phyloP scores from a whole-genome alignment of 2,888 invertebrate genomes.

The Hypolimnas misippus region DNA sequence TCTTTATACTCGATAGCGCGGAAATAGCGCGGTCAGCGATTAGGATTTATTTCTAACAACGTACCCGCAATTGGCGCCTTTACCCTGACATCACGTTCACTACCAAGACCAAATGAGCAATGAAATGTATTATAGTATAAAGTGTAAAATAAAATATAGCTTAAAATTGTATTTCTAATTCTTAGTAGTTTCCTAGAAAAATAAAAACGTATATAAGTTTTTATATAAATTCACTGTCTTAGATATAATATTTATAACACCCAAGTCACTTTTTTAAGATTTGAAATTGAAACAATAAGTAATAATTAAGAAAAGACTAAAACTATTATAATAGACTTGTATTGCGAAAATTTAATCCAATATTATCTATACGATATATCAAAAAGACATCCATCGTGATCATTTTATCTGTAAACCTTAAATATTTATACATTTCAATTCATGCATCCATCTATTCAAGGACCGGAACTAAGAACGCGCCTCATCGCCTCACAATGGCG shows the following conservation, averaged over 20 bases:
- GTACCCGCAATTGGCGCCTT: slow-evolving; percentile 71
- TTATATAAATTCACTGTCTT: too few relatives aligned
- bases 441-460: slow-evolving; percentile 38
- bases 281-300: too few relatives aligned
- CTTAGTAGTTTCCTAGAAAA: not conserved
- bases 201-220: not conserved
- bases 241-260: too few relatives aligned
- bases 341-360: too few relatives aligned
- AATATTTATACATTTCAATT: slow-evolving; percentile 38
- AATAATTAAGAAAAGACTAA: too few relatives aligned
- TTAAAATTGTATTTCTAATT: not conserved
- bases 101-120: slow-evolving; percentile 44
- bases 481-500: slow-evolving; percentile 58
- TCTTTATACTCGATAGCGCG: slow-evolving; percentile 59
- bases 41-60: slow-evolving; percentile 58
- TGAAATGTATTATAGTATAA: not conserved
- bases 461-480: slow-evolving; percentile 68
- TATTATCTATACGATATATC: not conserved
- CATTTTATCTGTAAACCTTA: slow-evolving; percentile 26
- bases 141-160: not conserved
- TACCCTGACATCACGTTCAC: slow-evolving; percentile 64
- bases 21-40: slow-evolving; percentile 69
- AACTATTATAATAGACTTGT: too few relatives aligned
- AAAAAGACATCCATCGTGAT: slow-evolving; percentile 25
- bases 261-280: too few relatives aligned